A percentile compares a stretch with the other conserved stretches of the same genome.
phyloP scores from a whole-genome alignment of 2,113 vertebrate species.

The Callocephalon fimbriatum region DNA sequence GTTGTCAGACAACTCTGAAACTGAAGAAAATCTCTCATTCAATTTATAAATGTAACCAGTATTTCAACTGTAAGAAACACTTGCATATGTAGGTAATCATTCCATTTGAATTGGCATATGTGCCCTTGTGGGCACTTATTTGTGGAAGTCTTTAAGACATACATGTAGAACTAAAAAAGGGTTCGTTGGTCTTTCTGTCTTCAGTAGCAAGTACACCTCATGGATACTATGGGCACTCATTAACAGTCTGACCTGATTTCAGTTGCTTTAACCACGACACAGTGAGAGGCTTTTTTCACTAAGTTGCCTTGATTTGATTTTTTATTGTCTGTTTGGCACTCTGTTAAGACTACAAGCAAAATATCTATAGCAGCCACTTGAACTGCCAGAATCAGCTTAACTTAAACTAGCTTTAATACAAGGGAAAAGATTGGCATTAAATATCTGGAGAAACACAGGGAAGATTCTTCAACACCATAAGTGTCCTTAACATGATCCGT shows the following conservation, averaged over 20 bases:
- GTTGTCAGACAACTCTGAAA: neutral
- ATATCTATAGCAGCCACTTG: neutral
- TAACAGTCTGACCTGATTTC: neutral
- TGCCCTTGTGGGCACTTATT: too few relatives aligned
- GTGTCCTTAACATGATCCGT: neutral
- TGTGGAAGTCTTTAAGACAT: neutral
- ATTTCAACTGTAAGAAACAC: neutral
- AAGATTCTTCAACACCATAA: neutral
- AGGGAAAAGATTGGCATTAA: neutral
- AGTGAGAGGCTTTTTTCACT: neutral
- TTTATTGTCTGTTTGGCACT: neutral
- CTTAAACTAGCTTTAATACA: neutral
- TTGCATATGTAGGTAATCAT: neutral
- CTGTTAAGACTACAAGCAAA: constrained; percentile 10
- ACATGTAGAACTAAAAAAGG: neutral
- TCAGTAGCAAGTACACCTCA: neutral
- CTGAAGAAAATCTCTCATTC: neutral
- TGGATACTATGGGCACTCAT: neutral
- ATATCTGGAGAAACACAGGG: neutral
- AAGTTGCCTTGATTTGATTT: neutral
- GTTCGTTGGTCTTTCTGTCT: neutral
- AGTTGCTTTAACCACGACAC: neutral
- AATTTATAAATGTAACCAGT: neutral
- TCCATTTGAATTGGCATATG: rapidly evolving
- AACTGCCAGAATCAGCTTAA: neutral